Evolutionary conservation across 2,888 invertebrate species (phyloP).

Genomic region (Agrotis exclamationis): DNA sequence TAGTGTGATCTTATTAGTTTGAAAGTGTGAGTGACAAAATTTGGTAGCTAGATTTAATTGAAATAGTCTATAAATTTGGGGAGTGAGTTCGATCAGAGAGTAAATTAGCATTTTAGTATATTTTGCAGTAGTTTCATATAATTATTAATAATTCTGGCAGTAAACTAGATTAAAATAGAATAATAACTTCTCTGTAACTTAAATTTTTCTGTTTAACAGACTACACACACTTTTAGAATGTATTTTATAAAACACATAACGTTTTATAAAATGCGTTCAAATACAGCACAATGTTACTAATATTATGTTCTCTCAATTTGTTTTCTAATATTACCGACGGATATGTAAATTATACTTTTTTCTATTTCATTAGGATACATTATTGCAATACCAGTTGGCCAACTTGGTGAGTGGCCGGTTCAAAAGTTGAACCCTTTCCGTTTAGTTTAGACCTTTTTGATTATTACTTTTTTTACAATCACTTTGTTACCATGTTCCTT

Average conservation of each 20-base stretch:
- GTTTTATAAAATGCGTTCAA: constrained; percentile 64
- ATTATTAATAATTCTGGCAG: constrained; percentile 11
- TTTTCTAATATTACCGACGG: constrained; percentile 57
- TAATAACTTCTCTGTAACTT: constrained; percentile 22
- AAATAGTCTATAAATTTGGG: background rate
- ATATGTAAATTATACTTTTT: constrained; percentile 75
- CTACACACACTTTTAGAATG: constrained; percentile 61
- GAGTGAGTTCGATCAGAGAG: constrained; percentile 4
- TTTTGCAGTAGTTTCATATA: constrained; percentile 33
- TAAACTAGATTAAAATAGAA: constrained; percentile 27
- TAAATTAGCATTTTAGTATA: constrained; percentile 16
- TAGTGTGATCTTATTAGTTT: constrained; percentile 23
- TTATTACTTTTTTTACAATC: constrained; percentile 64
- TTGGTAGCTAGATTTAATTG: constrained; percentile 40
- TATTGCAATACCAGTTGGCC: constrained; percentile 90
- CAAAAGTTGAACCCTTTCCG: constrained; percentile 68
- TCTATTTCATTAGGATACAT: constrained; percentile 89
- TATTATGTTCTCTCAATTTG: constrained; percentile 64
- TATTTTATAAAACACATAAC: constrained; percentile 54
- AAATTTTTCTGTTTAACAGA: constrained; percentile 59
- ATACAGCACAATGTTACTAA: constrained; percentile 77
- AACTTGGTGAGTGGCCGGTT: constrained; percentile 89
- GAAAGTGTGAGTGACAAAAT: constrained; percentile 49
- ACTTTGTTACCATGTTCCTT: constrained; percentile 62
- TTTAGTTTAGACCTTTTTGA: constrained; percentile 76